A percentile compares a stretch with the other conserved stretches of the same genome.
Conservation (phyloP, 2,797 vertebrate genomes). For the Hippopotamyrus pictus region DNA sequence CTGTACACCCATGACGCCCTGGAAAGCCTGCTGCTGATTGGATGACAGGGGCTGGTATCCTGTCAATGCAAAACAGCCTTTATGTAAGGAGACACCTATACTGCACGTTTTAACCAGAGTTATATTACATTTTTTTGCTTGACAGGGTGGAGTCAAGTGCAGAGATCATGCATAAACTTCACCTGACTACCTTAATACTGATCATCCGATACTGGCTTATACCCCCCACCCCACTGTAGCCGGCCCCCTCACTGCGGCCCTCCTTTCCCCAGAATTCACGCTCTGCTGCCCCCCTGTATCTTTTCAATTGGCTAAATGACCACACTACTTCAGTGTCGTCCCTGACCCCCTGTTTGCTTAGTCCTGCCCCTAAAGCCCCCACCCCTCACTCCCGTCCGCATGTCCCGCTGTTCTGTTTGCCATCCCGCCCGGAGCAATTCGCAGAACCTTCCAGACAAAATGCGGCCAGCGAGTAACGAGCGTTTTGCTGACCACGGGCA, state of each 20-base stretch:
- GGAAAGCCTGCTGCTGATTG: conserved; percentile 69
- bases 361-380: background rate
- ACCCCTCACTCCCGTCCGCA: background rate
- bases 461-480: background rate
- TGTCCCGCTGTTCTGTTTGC: background rate
- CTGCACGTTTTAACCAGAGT: conserved; percentile 11
- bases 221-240: background rate
- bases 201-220: background rate
- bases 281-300: no score
- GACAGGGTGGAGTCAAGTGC: background rate
- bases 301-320: no score
- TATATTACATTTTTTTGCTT: background rate
- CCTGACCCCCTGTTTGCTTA: background rate
- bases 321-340: background rate
- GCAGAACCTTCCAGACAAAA: background rate
- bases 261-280: no score
- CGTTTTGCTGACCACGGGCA: background rate
- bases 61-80: conserved; percentile 40
- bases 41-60: conserved; percentile 73
- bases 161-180: background rate
- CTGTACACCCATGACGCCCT: conserved; percentile 71
- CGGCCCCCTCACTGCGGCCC: no score
- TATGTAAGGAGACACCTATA: background rate
- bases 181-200: background rate
- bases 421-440: background rate